These are phyloP conservation scores for Cettia cetti DNA, from an alignment of 2,113 vertebrate genomes.

Conservation along the genomic window DNA sequence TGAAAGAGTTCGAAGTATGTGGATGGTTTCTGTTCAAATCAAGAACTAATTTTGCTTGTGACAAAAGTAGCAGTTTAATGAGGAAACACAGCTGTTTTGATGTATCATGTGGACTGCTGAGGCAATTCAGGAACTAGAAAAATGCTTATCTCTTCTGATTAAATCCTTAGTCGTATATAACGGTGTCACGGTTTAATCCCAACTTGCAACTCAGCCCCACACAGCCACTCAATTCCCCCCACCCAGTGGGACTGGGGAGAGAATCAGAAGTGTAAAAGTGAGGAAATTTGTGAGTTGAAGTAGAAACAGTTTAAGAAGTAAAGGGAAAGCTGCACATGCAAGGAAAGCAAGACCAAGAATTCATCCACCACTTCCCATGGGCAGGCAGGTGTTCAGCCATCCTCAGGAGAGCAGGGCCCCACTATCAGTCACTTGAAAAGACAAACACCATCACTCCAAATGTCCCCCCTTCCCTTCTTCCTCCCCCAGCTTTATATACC, in stretches of 20 bases:
- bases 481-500: background rate
- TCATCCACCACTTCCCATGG: background rate
- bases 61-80: background rate
- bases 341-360: background rate
- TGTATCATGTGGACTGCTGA: background rate
- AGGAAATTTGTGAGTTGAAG: background rate
- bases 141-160: background rate
- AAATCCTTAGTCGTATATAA: background rate
- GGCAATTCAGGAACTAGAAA: background rate
- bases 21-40: background rate
- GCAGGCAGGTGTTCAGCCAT: background rate
- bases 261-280: background rate
- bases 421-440: background rate
- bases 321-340: background rate
- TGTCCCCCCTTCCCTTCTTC: background rate
- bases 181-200: background rate
- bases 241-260: background rate
- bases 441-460: background rate
- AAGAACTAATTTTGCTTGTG: background rate
- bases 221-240: background rate
- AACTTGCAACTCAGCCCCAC: background rate
- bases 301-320: background rate
- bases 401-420: background rate
- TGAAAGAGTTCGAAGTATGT: background rate
- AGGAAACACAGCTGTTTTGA: background rate